These are phyloP conservation scores for Pocota personata DNA, from an alignment of 2,888 invertebrate species.

Conservation along the genomic window DNA sequence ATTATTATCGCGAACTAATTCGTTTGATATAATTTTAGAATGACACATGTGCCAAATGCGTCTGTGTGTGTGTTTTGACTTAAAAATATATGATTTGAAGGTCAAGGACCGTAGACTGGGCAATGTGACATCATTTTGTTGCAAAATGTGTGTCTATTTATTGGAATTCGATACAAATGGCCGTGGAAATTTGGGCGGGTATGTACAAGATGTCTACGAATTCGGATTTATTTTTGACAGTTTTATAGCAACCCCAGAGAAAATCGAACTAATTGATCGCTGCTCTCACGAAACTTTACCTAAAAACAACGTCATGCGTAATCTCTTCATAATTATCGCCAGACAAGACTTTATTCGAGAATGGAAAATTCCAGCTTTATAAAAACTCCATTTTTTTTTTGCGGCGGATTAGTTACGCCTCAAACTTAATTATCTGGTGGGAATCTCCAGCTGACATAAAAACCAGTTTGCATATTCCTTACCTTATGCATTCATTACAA, in stretches of 20 bases:
- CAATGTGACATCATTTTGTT: neutral
- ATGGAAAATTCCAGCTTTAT: neutral
- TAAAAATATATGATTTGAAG: neutral
- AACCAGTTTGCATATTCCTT: neutral
- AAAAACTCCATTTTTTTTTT: neutral
- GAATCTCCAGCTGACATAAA: neutral
- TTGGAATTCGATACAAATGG: neutral
- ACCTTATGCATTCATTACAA: slow-evolving; percentile 12
- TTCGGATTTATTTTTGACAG: too few relatives aligned
- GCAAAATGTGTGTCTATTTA: neutral
- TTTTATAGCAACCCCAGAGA: too few relatives aligned
- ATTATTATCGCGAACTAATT: neutral
- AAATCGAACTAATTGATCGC: too few relatives aligned
- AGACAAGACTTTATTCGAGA: neutral
- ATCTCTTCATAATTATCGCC: too few relatives aligned
- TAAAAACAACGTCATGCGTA: too few relatives aligned
- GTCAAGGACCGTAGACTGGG: neutral
- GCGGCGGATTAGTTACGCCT: neutral
- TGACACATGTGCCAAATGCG: neutral
- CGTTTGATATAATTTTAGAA: neutral
- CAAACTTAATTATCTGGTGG: neutral
- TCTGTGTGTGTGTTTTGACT: neutral
- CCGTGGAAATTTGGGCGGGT: neutral
- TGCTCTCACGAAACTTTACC: too few relatives aligned
- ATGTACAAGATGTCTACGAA: too few relatives aligned